Evolutionary conservation across 1,140 invertebrate genomes (phyloP).

Genomic region (Diploscapter pachys): DNA sequence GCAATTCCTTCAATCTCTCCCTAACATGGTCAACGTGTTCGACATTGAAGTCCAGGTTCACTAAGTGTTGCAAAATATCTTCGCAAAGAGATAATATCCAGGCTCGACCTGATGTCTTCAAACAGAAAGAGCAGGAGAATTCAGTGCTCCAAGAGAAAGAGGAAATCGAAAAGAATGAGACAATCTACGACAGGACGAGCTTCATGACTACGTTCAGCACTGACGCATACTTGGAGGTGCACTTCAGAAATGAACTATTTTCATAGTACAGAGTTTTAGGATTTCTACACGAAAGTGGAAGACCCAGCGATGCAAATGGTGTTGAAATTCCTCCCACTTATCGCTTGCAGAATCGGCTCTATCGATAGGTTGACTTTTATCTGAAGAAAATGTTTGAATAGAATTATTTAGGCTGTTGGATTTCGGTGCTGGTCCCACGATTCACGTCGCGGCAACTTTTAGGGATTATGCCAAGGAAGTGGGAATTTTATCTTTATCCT

Average conservation of each 20-base stretch:
- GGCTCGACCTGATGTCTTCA: constrained; percentile 2
- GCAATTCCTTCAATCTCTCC: too few species aligned
- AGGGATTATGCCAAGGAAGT: constrained; percentile 47
- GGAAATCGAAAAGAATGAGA: constrained; percentile 18
- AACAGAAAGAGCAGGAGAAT: background rate
- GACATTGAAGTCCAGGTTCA: constrained; percentile 20
- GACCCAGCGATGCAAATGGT: constrained; percentile 57
- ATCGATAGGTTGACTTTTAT: too few species aligned
- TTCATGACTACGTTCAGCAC: constrained; percentile 45
- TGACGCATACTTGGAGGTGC: constrained; percentile 44
- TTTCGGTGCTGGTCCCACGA: constrained; percentile 55
- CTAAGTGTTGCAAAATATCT: background rate
- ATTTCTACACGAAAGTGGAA: constrained; percentile 53
- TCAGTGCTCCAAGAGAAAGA: background rate
- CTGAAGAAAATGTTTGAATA: too few species aligned
- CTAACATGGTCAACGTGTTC: constrained; percentile 12
- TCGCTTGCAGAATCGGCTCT: constrained; percentile 43
- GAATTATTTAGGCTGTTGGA: constrained; percentile 42
- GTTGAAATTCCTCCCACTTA: constrained; percentile 48
- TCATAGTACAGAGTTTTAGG: constrained; percentile 33
- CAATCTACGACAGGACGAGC: constrained; percentile 26
- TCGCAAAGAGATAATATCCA: constrained; percentile 9
- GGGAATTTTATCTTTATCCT: background rate
- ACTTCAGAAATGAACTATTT: background rate
- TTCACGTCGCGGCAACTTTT: constrained; percentile 54